Conservation (phyloP, 2,797 vertebrate species). For the Astyanax mexicanus region DNA sequence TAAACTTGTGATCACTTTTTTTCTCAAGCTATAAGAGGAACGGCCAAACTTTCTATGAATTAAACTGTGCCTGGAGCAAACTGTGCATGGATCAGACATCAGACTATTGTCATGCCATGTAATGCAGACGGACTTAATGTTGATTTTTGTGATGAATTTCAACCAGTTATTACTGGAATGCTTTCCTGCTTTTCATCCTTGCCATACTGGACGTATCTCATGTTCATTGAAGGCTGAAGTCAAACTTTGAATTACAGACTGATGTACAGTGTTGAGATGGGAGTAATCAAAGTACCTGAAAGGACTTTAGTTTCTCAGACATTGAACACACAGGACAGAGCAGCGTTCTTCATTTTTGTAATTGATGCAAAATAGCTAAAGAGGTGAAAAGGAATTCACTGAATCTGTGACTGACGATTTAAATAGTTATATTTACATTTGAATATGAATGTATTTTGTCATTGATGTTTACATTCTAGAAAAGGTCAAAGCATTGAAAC, state of each 20-base stretch:
- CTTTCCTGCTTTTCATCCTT: conserved; percentile 37
- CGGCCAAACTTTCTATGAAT: background rate
- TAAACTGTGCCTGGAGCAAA: background rate
- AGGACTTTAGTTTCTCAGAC: conserved; percentile 30
- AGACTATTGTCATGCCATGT: conserved; percentile 12
- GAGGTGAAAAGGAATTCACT: background rate
- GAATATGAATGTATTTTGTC: conserved; percentile 61
- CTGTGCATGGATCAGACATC: conserved; percentile 1
- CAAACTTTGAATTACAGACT: conserved; percentile 4
- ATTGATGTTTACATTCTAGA: conserved; percentile 66
- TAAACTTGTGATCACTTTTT: background rate
- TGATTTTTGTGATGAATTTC: conserved; percentile 25
- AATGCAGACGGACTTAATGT: conserved; percentile 39
- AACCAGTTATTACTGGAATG: conserved; percentile 32
- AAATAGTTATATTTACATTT: conserved; percentile 49
- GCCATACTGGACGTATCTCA: background rate
- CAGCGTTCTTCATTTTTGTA: conserved; percentile 32
- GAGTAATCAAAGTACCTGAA: conserved; percentile 7
- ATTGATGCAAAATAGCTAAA: conserved; percentile 23
- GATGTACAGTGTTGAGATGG: conserved; percentile 43
- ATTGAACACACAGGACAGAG: conserved; percentile 39
- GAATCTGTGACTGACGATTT: conserved; percentile 19
- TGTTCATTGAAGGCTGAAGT: conserved; percentile 22
- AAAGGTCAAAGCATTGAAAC: conserved; percentile 49
- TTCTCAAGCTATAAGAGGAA: conserved; percentile 8